Base-by-base conservation (phyloP, 2,888 invertebrate species). In the Drosophila parthenogenetica region DNA sequence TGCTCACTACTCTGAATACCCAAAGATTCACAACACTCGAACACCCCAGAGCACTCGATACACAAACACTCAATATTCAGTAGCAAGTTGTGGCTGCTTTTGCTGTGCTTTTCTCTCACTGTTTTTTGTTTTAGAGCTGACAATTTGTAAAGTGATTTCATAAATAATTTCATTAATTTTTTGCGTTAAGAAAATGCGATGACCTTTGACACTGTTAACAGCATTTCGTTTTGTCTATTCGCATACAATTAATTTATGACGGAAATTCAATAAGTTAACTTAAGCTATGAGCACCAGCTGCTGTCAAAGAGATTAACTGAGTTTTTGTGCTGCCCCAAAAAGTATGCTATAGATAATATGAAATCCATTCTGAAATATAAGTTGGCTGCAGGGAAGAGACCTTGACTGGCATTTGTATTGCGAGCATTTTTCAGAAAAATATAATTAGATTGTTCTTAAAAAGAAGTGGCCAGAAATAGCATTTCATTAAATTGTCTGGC, bases 131-230 rank as follows among this genome's bases (percentile, higher is more conserved):
- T 32, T 50, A 50, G 32, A 35, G 48, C n/a, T 51, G 45, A 25
- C 51, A 61, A 73, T 73, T 76, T 58, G 63, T 67, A 62, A 77
- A 77, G 67, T 77, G 77, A 74, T 68, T 77, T 71, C 40, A 54
- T 48, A 71, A 58, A 72, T 77, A 65, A 74, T 77, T 77, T 77
- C 60, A 60, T 71, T 77, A 71, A 71, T 74, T 73, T 29, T 75
- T 43, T 40, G 35, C 35, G 73, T 22, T 63, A 74, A 68, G 50
- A 68, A 75, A 76, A 76, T 76, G 63, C 58, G 39, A 48, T 72
- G 76, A 62, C 69, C 75, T 72, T 72, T 76, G 73, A 63, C 69
- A 57, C 51, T 65, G 62, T 37, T 55, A 43, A 72, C 19, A 62
- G 37, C 48, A 40, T 45, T 64, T 37, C 29, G 29, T 50, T 25